phyloP scores from a whole-genome alignment of 2,888 invertebrate species.

The Bibio marci region DNA sequence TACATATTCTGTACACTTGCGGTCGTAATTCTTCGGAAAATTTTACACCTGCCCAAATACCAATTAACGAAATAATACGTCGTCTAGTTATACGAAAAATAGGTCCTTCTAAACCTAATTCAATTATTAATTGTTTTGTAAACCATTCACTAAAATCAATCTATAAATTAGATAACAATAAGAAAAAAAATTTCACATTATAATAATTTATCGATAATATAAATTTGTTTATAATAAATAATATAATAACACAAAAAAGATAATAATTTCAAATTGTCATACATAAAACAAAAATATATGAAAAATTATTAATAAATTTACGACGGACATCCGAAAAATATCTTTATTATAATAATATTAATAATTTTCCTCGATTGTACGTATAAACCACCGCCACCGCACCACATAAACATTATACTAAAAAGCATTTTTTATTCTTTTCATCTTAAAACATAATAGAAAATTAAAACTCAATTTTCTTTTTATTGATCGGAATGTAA shows the following conservation, averaged over 20 bases:
- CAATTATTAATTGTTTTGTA: slow-evolving; percentile 58
- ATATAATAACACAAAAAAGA: background rate
- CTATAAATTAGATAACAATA: slow-evolving; percentile 27
- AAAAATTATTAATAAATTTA: too few species aligned
- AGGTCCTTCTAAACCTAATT: slow-evolving; percentile 63
- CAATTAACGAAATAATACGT: slow-evolving; percentile 70
- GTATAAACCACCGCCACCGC: too few species aligned
- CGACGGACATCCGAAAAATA: too few species aligned
- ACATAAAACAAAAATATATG: slow-evolving; percentile 2
- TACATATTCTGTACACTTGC: slow-evolving; percentile 58
- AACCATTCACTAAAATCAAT: slow-evolving; percentile 92
- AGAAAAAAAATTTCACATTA: too few species aligned
- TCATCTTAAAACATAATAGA: too few species aligned
- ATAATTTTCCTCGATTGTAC: too few species aligned
- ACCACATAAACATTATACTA: too few species aligned
- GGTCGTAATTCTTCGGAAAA: slow-evolving; percentile 63
- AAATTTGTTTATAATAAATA: background rate
- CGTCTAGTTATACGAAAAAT: slow-evolving; percentile 72
- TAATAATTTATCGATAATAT: background rate
- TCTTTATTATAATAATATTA: too few species aligned
- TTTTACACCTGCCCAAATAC: slow-evolving; percentile 66
- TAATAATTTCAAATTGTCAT: background rate
- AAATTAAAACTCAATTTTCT: too few species aligned
- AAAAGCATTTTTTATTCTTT: too few species aligned
- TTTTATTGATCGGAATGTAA: too few species aligned